Conservation (phyloP, 1,140 invertebrate genomes). For the Conus betulinus region DNA sequence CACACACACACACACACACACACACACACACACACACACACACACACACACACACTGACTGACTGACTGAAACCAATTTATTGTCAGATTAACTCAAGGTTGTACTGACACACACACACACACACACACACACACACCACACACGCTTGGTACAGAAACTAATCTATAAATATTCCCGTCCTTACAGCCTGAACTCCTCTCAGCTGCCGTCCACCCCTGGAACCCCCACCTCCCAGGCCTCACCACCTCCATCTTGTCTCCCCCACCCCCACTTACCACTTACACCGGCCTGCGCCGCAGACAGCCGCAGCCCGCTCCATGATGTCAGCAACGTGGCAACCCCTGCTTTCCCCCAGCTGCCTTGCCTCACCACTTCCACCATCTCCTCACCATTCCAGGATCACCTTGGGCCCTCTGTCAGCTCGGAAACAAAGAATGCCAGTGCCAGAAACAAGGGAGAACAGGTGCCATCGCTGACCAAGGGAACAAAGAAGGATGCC, state of each 20-base stretch:
- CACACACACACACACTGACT: not conserved
- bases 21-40: slow-evolving; percentile 18
- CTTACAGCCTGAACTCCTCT: not conserved
- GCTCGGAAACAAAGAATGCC: not conserved
- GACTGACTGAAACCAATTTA: too few relatives aligned
- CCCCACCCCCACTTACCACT: not conserved
- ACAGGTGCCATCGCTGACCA: not conserved
- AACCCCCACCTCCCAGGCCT: not conserved
- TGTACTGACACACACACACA: not conserved
- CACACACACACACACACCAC: not conserved
- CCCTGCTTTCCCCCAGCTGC: not conserved
- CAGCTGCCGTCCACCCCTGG: not conserved
- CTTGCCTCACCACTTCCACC: not conserved
- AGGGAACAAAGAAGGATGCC: not conserved
- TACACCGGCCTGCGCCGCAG: not conserved
- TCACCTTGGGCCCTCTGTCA: not conserved
- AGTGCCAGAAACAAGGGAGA: not conserved
- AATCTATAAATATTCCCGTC: not conserved
- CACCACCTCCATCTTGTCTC: not conserved
- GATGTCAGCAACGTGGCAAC: slow-evolving; percentile 15
- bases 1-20: not conserved
- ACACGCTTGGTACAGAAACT: not conserved
- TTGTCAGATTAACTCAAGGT: too few relatives aligned
- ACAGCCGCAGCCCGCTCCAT: not conserved
- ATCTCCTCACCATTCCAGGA: not conserved